Conservation (phyloP, 1,140 invertebrate genomes). For the Ctenoplectra terminalis region DNA sequence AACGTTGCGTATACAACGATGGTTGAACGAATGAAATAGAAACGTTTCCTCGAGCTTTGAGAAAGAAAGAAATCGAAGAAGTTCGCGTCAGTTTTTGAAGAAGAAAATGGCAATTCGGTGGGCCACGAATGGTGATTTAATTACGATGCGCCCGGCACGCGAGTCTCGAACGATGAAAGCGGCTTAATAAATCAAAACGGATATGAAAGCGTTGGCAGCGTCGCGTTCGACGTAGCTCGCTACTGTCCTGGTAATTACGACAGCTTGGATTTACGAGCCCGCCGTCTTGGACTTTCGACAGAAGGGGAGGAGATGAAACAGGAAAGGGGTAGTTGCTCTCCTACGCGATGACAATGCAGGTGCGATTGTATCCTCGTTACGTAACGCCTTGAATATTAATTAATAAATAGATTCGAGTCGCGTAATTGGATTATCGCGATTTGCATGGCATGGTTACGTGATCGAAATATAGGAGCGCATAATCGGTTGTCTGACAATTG, state of each 20-base stretch:
- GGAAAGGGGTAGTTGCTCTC: neutral
- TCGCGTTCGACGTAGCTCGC: constrained; percentile 23
- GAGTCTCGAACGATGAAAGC: constrained; percentile 41
- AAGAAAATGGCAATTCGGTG: neutral
- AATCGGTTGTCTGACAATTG: neutral
- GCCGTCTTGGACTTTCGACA: constrained; percentile 31
- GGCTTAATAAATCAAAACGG: constrained; percentile 61
- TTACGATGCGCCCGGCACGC: constrained; percentile 21
- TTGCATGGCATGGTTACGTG: constrained; percentile 39
- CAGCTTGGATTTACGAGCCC: constrained; percentile 43
- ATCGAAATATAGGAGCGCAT: constrained; percentile 17
- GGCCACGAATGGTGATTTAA: constrained; percentile 24
- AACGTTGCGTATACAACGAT: neutral
- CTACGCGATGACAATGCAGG: constrained; percentile 13
- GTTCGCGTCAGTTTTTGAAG: neutral
- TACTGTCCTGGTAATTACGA: constrained; percentile 44
- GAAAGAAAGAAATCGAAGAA: neutral
- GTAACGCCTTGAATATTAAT: constrained; percentile 48
- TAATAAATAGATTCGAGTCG: constrained; percentile 40
- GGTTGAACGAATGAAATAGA: neutral
- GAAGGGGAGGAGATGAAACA: neutral
- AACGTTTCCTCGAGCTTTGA: neutral
- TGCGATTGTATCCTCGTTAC: constrained; percentile 25
- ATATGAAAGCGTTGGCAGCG: constrained; percentile 59
- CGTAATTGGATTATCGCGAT: constrained; percentile 48